Evolutionary conservation across 2,113 vertebrate genomes (phyloP), one percentile per base, ranked within the genome.

Genomic region (Takifugu flavidus): DNA sequence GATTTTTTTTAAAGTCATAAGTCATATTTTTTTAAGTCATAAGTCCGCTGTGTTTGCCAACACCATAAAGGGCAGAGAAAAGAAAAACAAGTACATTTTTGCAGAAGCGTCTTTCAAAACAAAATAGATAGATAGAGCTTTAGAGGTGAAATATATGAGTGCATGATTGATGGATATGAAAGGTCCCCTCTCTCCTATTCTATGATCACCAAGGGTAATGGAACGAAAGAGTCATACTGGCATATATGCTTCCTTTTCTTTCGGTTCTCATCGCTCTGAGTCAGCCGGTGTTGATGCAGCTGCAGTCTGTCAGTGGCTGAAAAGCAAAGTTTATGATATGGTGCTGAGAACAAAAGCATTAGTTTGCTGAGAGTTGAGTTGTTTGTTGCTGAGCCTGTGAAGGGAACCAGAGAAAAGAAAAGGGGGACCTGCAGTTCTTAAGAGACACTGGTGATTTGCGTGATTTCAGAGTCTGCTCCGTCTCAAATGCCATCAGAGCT

Each of bases 401-500:
- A 65, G 69, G 65, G 82, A 74, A 70, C 71, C 6, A 26, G 79
- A 79, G 76, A 62, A 68, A 43, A 82, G 67, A 56, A 72, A 69
- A 64, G 62, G 59, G 75, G 71, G 74, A 77, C 59, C 59, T 60
- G 72, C 58, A 71, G 70, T 68, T 72, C 74, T 51, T 62, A 25
- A 49, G 71, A 56, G 58, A 75, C 60, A 80, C 63, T 73, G 68
- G 71, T 76, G 79, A 54, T 72, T 45, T 77, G 72, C 27, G 53
- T 58, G 74, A 71, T 62, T 42, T 74, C 72, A 67, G 74, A 85
- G 86, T 83, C 77, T 53, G 46, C 60, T 34, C 68, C 74, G 75
- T 63, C 58, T 49, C 78, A 15, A 59, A 60, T 80, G 74, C 77
- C 83, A 91, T 99, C 94, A 99, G 92, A 99, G 95, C 79, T 99